These are phyloP conservation scores for Netelia inedita DNA, from an alignment of 2,888 invertebrate species.

Conservation along the genomic window DNA sequence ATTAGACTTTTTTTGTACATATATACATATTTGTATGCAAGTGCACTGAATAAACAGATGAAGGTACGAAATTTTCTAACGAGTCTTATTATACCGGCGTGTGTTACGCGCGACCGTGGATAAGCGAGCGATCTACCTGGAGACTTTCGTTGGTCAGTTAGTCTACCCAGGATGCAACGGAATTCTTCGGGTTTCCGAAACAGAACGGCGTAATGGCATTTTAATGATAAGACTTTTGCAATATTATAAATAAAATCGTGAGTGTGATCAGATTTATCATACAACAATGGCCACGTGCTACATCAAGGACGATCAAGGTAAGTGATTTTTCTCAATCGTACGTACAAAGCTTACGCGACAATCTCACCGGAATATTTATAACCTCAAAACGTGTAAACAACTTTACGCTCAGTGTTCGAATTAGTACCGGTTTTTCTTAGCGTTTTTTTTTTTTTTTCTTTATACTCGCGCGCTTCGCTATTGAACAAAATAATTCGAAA, in stretches of 20 bases:
- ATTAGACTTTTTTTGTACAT: too few species aligned
- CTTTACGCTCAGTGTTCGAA: neutral
- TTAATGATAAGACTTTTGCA: slow-evolving; percentile 33
- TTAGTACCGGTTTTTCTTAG: neutral
- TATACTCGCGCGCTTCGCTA: neutral
- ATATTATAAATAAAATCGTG: slow-evolving; percentile 75
- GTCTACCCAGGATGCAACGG: slow-evolving; percentile 11
- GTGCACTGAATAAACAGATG: too few species aligned
- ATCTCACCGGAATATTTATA: slow-evolving; percentile 76
- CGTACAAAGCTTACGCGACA: neutral
- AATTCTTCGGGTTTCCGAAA: slow-evolving; percentile 38
- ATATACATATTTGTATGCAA: too few species aligned
- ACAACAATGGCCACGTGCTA: slow-evolving; percentile 82
- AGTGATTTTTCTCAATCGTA: slow-evolving; percentile 43
- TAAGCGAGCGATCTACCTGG: neutral
- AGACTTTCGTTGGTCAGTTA: neutral
- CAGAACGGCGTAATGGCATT: slow-evolving; percentile 52
- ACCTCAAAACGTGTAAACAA: slow-evolving; percentile 81
- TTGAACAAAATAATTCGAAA: neutral
- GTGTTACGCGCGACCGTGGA: neutral
- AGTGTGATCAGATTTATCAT: slow-evolving; percentile 25
- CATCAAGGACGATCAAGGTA: slow-evolving; percentile 83
- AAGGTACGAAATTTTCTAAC: too few species aligned
- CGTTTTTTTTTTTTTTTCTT: slow-evolving; percentile 2
- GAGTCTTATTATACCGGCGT: too few species aligned